These are phyloP conservation scores for Sarcoramphus papa DNA, from an alignment of 2,797 vertebrate genomes.

Conservation along the genomic window DNA sequence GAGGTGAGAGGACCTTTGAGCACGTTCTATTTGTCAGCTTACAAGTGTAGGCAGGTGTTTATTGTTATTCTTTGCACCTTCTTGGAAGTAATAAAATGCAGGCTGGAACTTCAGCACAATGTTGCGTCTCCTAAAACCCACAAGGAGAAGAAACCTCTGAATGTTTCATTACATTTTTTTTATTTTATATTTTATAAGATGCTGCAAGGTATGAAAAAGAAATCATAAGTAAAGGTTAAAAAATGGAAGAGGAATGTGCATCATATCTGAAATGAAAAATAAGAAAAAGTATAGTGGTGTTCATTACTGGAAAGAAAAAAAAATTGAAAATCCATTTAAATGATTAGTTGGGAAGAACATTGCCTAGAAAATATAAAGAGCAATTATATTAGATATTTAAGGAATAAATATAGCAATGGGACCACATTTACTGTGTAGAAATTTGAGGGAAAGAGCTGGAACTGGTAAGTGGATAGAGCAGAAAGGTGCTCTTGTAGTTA, in stretches of 20 bases:
- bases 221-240: constrained; percentile 66
- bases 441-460: background rate
- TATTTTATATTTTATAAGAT: constrained; percentile 75
- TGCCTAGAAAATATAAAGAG: background rate
- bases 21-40: background rate
- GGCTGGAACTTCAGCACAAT: constrained; percentile 31
- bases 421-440: background rate
- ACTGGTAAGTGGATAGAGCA: background rate
- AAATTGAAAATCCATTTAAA: background rate
- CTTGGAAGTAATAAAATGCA: constrained; percentile 65
- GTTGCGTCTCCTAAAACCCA: constrained; percentile 60
- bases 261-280: constrained; percentile 55
- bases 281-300: background rate
- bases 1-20: constrained; percentile 10
- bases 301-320: constrained; percentile 22
- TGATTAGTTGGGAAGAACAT: background rate
- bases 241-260: constrained; percentile 42
- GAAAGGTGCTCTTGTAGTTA: background rate
- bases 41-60: constrained; percentile 19
- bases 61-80: constrained; percentile 61
- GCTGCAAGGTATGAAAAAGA: constrained; percentile 60
- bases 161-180: constrained; percentile 69
- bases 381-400: background rate
- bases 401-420: background rate
- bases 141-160: constrained; percentile 65